Evolutionary conservation across 1,140 invertebrate genomes (phyloP), one percentile per base, ranked within the genome.

Genomic region (Drosophila melanica): DNA sequence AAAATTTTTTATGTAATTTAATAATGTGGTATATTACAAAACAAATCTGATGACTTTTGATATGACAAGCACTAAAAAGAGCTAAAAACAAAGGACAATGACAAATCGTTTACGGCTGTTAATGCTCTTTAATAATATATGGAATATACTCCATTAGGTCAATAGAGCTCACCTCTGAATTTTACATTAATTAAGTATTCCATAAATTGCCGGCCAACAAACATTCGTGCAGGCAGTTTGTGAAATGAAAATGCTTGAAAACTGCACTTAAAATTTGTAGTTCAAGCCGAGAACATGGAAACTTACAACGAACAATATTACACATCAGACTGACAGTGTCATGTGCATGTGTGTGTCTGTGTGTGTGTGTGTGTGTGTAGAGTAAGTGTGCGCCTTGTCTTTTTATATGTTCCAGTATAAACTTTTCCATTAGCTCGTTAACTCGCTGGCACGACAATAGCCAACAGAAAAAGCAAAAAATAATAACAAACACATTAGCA

Each of bases 341-440:
- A 9, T 35, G 16, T 33, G 39, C 23, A 2, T 30, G 63, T 30
- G 12, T 47, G 27, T 20, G 39, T 59, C 27, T n/a, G n/a, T n/a
- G n/a, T 30, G 30, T 35, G 14, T 33, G 37, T 33, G 7, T 37
- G 63, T 27, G 14, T 53, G 37, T 20, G 39, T 59, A 16, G 65
- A 44, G 14, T 45, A 27, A 20, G 39, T 27, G 54, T 27, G n/a
- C 33, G 59, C 44, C 45, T 30, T 57, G 20, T 68, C 37, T 57
- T 68, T 57, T 68, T 51, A 64, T 68, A 57, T 50, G 62, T 75
- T 82, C 65, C 72, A 70, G 69, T 75, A 77, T 42, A 85, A 85
- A 85, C 74, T 80, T 85, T 85, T 85, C 81, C 81, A 85, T 85
- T 85, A 85, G 79, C 81, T 85, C 81, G 81, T 85, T 85, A 85